Conservation (phyloP, 2,797 vertebrate species). For the Eospalax fontanierii region DNA sequence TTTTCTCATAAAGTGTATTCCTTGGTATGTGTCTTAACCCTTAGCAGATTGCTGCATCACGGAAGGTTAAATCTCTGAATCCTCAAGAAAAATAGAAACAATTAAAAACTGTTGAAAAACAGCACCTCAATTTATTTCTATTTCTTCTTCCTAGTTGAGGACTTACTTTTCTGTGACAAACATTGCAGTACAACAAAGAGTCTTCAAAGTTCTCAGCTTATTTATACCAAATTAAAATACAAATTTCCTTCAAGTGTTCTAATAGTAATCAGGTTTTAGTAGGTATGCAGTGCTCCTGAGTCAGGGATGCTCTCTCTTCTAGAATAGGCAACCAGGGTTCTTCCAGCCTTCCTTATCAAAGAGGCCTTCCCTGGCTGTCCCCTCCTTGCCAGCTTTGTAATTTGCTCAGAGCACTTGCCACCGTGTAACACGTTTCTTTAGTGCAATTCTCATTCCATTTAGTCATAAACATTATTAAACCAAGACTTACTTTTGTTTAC, state of each 20-base stretch:
- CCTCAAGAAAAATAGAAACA: constrained; percentile 23
- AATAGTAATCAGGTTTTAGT: background rate
- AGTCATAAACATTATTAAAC: background rate
- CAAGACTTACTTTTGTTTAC: background rate
- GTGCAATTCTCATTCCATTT: background rate
- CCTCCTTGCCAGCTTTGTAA: background rate
- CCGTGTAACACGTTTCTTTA: background rate
- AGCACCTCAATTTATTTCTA: background rate
- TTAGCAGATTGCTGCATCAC: background rate
- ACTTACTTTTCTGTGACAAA: constrained; percentile 3
- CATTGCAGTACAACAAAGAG: constrained; percentile 10
- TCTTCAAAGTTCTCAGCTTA: constrained; percentile 1
- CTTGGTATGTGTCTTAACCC: background rate
- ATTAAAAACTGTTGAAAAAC: constrained; percentile 4
- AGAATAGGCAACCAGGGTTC: background rate
- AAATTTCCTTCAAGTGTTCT: background rate
- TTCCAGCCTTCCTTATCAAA: background rate
- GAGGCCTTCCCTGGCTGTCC: background rate
- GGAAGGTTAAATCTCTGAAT: background rate
- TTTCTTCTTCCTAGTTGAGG: constrained; percentile 12
- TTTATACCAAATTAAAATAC: constrained; percentile 16
- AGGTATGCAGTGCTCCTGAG: background rate
- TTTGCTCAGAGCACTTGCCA: constrained; percentile 28
- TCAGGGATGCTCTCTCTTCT: background rate
- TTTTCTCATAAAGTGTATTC: background rate